Base-by-base conservation (phyloP, 2,888 invertebrate species). In the Cephus rjabovi region DNA sequence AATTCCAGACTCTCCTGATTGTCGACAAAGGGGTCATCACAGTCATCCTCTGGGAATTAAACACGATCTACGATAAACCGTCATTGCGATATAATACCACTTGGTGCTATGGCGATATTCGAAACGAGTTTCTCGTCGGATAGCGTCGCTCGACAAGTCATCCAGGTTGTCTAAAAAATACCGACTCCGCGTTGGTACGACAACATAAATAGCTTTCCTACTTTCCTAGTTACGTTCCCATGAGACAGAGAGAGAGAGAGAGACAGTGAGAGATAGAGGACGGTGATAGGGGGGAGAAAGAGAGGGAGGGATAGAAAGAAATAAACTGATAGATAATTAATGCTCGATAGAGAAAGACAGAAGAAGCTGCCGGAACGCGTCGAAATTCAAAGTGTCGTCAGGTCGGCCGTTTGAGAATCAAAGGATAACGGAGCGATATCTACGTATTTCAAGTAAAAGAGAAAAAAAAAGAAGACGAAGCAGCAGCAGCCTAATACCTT, bases 391-490 rank as follows among this genome's bases (percentile, higher is more conserved):
- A 71, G 23, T 71, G 71, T 33, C 71, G 71, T 23, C 33, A 71
- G 6, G 12, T 34, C 71, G 71, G 71, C 33, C 71, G 33, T 71
- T 34, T 33, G 23, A 71, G 33, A 71, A 71, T 71, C 34, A 71
- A 71, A 71, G 71, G 71, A 71, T 71, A 71, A 31, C 71, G 71
- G 15, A 56, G 23, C 56, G 56, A 56, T 56, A 56, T 56, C 56
- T 23, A 56, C 23, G 56, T 23, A 56, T 56, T 56, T 56, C 23
- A 56, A 56, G 23, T 23, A 23, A 56, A 23, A 56, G 23, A 56
- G 56, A 56, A 23, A 40, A 37, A 37, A 6, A 40, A 23, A 56
- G 23, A 56, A 23, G 40, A 23, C 6, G 40, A 0, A 40, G 23
- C 15, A 40, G 56, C 56, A 56, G 56, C 56, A 56, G 56, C 56